phyloP scores from a whole-genome alignment of 2,888 invertebrate genomes.

The Athalia cordata region DNA sequence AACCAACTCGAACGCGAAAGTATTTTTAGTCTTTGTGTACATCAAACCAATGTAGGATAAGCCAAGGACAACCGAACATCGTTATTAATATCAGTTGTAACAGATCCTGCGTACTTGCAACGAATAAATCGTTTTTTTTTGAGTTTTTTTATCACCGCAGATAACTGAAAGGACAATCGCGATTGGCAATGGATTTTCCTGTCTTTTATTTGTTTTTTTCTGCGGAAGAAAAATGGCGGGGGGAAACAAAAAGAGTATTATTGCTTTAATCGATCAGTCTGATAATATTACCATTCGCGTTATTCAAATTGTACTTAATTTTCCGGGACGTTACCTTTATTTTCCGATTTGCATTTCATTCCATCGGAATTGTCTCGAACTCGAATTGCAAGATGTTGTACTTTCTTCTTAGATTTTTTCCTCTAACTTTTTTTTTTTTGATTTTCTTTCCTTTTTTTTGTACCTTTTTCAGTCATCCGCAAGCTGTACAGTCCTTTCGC shows the following conservation, averaged over 20 bases:
- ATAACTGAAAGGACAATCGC: no score
- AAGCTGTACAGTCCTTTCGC: conserved; percentile 60
- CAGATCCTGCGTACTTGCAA: no score
- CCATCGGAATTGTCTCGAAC: conserved; percentile 62
- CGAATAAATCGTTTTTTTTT: no score
- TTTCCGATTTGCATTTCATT: conserved; percentile 70
- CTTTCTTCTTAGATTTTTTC: conserved; percentile 12
- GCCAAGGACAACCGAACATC: no score
- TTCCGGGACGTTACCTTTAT: conserved; percentile 70
- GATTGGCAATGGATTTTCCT: neutral
- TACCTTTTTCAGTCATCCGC: conserved; percentile 60
- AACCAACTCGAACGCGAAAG: neutral
- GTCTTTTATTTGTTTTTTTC: neutral
- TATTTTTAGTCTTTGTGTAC: neutral
- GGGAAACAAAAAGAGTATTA: conserved; percentile 53
- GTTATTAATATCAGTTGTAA: no score
- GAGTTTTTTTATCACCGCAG: no score
- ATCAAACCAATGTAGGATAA: neutral
- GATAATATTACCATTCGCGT: conserved; percentile 67
- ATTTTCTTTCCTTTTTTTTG: conserved; percentile 51
- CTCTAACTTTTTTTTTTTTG: conserved; percentile 43
- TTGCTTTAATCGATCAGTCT: conserved; percentile 65
- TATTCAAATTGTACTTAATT: conserved; percentile 72
- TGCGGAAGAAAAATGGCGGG: neutral
- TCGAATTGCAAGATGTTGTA: conserved; percentile 46